phyloP scores from a whole-genome alignment of 2,113 vertebrate species.

The Eleginops maclovinus region DNA sequence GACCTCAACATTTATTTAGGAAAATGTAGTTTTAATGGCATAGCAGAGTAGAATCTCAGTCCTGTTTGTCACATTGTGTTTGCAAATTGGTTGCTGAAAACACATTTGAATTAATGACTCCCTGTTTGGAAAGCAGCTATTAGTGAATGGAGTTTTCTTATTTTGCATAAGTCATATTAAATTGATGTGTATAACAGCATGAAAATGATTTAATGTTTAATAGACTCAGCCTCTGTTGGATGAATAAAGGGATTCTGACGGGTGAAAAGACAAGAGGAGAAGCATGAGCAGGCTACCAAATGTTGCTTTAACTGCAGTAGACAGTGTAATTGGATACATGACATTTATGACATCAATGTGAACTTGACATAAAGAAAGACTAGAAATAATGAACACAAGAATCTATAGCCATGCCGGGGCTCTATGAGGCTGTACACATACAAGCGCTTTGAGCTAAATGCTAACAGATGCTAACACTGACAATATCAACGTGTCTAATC shows the following conservation, averaged over 20 bases:
- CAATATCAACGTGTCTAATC: not conserved
- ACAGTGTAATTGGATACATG: not conserved
- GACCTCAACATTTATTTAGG: not conserved
- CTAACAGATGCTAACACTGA: not conserved
- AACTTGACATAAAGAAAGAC: not conserved
- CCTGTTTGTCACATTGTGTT: constrained; percentile 15
- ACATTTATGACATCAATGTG: not conserved
- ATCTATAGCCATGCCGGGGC: not conserved
- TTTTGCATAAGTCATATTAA: constrained; percentile 12
- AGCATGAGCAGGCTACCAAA: not conserved
- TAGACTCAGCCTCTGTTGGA: not conserved
- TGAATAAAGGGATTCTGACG: too few relatives aligned
- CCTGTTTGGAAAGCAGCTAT: not conserved
- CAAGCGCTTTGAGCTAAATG: not conserved
- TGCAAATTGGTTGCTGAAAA: constrained; percentile 7
- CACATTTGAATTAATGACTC: not conserved
- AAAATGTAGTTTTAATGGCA: constrained; percentile 23
- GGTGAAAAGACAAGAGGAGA: not conserved
- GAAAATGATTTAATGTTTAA: not conserved
- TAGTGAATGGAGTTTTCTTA: not conserved
- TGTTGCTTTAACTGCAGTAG: not conserved
- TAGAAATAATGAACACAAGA: not conserved
- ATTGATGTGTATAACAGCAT: not conserved
- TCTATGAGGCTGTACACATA: not conserved
- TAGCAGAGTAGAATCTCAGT: not conserved